Base-by-base conservation (phyloP, 92 coral and sea anemone species). In the Porites cylindrica region DNA sequence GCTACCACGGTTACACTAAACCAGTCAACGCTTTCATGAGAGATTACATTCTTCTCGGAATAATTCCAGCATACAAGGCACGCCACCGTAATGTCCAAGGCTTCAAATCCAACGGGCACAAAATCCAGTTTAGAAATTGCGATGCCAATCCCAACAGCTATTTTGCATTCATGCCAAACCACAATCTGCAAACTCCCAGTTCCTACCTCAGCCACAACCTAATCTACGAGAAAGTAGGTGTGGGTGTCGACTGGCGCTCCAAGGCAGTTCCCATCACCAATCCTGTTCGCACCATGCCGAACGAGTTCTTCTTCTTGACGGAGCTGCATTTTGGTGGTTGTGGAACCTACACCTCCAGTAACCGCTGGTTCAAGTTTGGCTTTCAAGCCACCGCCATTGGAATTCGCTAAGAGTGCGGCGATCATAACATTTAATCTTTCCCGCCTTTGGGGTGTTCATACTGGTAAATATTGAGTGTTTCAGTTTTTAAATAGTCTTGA, bases 81-180 rank as follows among this genome's bases (percentile, higher is more conserved):
- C 29, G 12, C 23, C 11, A 21, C 14, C 29, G 12, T 7, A 19
- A 47, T 18, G 26, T 23, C 72, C 72, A 68, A 23, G 72, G 72
- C 29, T 91, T 91, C 78, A 62, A 19, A 51, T 88, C 91, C 58
- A 91, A 88, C 83, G 72, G 82, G 12, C 70, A 52, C 21, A 17
- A 14, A 6, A 61, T 91, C 62, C 7, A 75, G 14, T 91, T 91
- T 68, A 1, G 47, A 70, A 91, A 88, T 63, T 91, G 94, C 38
- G 94, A 88, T 54, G 75, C n/a, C 1, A 87, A 87, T 74, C 94
- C 94, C 32, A 82, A 87, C 89, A 82, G 91, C 79, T 81, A 65
- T 50, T 91, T 91, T 66, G 94, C 91, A 14, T 91, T 91, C 75
- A 59, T 87, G 52, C 94, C 94, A 6, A 91, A 91, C 80, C 94